Evolutionary conservation across 2,888 invertebrate species (phyloP), one percentile per base, ranked within the genome.

Genomic region (Melitaea athalia): DNA sequence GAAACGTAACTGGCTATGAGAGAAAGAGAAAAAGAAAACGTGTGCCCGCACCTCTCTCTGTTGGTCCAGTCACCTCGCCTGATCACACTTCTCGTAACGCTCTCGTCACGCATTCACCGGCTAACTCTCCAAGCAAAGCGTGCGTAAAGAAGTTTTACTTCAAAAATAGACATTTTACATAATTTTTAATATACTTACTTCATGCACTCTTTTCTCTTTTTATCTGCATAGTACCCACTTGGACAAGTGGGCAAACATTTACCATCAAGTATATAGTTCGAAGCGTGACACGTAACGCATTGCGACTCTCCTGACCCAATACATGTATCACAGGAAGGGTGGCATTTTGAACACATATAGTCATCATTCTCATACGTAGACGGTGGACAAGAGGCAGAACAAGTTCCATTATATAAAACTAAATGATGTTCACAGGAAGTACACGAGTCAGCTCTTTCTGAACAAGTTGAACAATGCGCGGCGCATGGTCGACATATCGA

Each of bases 381-480:
- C 15, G 94, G 83, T 0, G 98, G 98, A 87, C 98, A 98, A 0
- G 96, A 95, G 7, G 97, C 96, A 77, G 96, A 94, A 86, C 98
- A 98, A 78, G 95, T 95, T 79, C 96, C 96, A 74, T 96, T 95
- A 82, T 96, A 95, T 80, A 98, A 94, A 62, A 98, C 95, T 72
- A 98, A 92, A 82, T 98, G 97, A 85, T 97, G 97, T 79, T 97
- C 97, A 84, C 98, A 98, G 75, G 96, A 97, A 52, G 96, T 96
- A 81, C 98, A 98, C 74, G 95, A 95, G 77, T 97, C 96, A 5
- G 97, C 96, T 73, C 95, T 94, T 76, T 97, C 96, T 76, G 96
- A 96, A 80, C 98, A 98, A 69, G 96, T 96, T 38, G 95, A 96
- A 82, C 98, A 97, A 82, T 97, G 97, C 10, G 97, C 95, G 70